Percentiles rank a stretch among this genome's conserved stretches.
phyloP scores from a whole-genome alignment of 1,140 invertebrate genomes.

The Trachelipus rathkii region DNA sequence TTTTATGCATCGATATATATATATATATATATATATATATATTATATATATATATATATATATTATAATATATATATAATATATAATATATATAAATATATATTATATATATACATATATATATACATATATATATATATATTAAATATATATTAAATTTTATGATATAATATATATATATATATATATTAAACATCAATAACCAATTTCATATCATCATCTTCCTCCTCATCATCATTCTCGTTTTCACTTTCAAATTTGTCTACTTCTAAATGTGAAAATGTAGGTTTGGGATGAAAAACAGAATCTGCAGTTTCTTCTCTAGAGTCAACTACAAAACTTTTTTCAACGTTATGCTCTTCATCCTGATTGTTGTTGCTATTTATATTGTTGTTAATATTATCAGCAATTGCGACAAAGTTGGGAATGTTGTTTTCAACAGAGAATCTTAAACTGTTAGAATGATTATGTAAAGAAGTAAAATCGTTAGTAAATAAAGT shows the following conservation, averaged over 20 bases:
- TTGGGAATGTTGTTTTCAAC: no score
- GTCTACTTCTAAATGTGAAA: background rate
- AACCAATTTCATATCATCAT: no score
- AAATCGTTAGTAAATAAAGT: no score
- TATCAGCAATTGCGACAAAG: no score
- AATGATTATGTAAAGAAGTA: no score
- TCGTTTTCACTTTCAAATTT: background rate
- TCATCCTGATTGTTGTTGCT: no score
- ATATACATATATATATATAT: background rate
- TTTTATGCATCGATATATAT: no score
- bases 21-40: conserved; percentile 4
- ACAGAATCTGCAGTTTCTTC: background rate
- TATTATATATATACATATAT: background rate
- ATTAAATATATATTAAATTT: background rate
- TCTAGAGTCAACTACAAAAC: no score
- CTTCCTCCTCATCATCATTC: background rate
- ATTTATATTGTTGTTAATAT: no score
- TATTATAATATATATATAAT: background rate
- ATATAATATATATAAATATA: background rate
- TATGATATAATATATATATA: no score
- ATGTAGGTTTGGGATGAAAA: background rate
- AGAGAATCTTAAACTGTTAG: no score
- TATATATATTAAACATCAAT: no score
- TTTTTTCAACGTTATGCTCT: background rate
- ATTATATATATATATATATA: conserved; percentile 15